Percentiles rank a stretch among this genome's conserved stretches.
phyloP scores from a whole-genome alignment of 1,140 invertebrate genomes.

The Bombus picipes region DNA sequence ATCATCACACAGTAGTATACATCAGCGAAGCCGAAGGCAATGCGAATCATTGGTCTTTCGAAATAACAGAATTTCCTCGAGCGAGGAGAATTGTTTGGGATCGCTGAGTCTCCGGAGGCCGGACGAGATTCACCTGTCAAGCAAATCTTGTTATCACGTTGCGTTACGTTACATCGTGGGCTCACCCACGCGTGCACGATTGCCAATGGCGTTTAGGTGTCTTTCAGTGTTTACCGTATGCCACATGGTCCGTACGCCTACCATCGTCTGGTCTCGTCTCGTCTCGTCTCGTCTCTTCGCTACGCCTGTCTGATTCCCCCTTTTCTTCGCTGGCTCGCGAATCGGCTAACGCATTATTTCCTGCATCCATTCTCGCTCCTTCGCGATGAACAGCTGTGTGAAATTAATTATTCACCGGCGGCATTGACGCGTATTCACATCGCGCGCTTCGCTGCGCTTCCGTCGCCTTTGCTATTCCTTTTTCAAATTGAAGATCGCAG shows the following conservation, averaged over 20 bases:
- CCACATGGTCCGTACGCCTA: not conserved
- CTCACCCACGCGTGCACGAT: constrained; percentile 37
- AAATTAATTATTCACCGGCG: constrained; percentile 68
- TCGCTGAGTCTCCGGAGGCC: not conserved
- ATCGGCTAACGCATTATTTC: constrained; percentile 50
- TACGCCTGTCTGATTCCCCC: constrained; percentile 27
- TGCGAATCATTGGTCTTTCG: not conserved
- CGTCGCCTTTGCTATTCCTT: not conserved
- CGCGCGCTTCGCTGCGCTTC: not conserved
- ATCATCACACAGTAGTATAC: too few species aligned
- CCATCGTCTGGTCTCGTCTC: not conserved
- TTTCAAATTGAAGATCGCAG: too few species aligned
- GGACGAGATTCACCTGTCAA: constrained; percentile 14
- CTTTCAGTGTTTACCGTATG: constrained; percentile 30
- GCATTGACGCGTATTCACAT: constrained; percentile 2
- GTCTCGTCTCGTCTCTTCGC: not conserved
- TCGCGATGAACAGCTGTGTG: constrained; percentile 66
- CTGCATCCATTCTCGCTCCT: constrained; percentile 45
- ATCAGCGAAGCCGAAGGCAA: not conserved
- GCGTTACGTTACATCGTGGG: constrained; percentile 1
- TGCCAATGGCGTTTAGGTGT: constrained; percentile 40
- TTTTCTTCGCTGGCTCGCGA: constrained; percentile 32
- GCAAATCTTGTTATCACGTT: constrained; percentile 41
- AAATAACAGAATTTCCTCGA: not conserved
- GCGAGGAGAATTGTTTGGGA: not conserved